Base-by-base conservation (phyloP, 2,888 invertebrate species). In the Andrena bucephala region DNA sequence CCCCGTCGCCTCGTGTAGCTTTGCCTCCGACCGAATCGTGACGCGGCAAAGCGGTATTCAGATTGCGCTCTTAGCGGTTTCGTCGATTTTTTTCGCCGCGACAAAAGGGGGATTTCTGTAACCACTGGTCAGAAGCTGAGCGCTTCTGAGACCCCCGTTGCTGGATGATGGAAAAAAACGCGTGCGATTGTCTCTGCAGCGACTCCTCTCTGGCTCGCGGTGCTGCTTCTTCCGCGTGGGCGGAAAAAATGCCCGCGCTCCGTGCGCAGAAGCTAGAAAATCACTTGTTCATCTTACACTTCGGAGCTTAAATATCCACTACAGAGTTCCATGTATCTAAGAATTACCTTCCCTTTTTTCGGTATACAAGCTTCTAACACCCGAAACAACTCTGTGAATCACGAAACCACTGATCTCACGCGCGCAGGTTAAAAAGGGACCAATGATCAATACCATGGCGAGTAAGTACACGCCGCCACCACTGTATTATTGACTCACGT, bases 41-140 rank as follows among this genome's bases (percentile, higher is more conserved):
- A 93, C 93, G 92, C 91, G 89, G 92, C 90, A 84, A 91, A 94
- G 93, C 94, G 94, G 94, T 94, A 94, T 94, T 94, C 92, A 92
- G 93, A 94, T 94, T 94, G 94, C 93, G 89, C 94, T 94, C 93
- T 94, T 94, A 94, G 94, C 94, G 94, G 94, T 94, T 94, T 94
- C 85, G 91, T 89, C 90, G 90, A 92, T 89, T 89, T 88, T 90
- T 93, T 93, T 89, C 84, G 63, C 89, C 82, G 89, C 89, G 90
- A 92, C 91, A 91, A 92, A 92, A 87, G 83, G 88, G 87, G 85
- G 85, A 90, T 90, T 90, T 90, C 90, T 90, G 89, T 92, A 92
- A 92, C 92, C 91, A 92, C 89, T 91, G 92, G 92, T 92, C 92
- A 92, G 90, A 89, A 86, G 88, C 85, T 80, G 86, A 83, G 80